Percentiles rank a stretch among this genome's conserved stretches.
Evolutionary conservation across 2,797 vertebrate genomes (phyloP).

Genomic region (Craterocephalus amniculus): DNA sequence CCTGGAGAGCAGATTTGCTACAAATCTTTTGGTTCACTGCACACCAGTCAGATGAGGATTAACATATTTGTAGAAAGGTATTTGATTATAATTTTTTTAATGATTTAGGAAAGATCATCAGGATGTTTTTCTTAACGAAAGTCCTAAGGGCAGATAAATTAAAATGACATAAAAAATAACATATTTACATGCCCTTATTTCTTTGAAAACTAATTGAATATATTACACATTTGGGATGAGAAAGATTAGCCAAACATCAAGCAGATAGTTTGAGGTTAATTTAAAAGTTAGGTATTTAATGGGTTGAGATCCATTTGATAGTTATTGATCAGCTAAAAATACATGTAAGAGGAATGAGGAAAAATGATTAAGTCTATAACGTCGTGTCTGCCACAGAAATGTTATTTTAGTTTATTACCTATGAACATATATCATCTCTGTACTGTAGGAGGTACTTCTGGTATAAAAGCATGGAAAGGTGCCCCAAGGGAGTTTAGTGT

Average conservation of each 20-base stretch:
- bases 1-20: not conserved
- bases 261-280: not conserved
- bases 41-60: not conserved
- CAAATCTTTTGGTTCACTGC: not conserved
- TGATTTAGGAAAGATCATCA: too few species aligned
- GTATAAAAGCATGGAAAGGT: not conserved
- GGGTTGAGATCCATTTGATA: too few species aligned
- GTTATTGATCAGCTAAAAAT: too few species aligned
- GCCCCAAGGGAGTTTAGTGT: not conserved
- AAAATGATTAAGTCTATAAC: not conserved
- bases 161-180: not conserved
- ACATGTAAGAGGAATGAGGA: not conserved
- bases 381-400: not conserved
- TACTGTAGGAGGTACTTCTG: not conserved
- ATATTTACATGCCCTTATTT: not conserved
- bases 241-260: not conserved
- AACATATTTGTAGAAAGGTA: not conserved
- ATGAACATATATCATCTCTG: not conserved
- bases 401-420: not conserved
- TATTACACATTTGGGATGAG: not conserved
- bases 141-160: not conserved
- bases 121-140: too few species aligned
- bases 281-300: not conserved
- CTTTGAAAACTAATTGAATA: not conserved
- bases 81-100: not conserved